A percentile compares a stretch with the other conserved stretches of the same genome.
Conservation (phyloP, 2,113 vertebrate genomes). For the Percopsis transmontana region DNA sequence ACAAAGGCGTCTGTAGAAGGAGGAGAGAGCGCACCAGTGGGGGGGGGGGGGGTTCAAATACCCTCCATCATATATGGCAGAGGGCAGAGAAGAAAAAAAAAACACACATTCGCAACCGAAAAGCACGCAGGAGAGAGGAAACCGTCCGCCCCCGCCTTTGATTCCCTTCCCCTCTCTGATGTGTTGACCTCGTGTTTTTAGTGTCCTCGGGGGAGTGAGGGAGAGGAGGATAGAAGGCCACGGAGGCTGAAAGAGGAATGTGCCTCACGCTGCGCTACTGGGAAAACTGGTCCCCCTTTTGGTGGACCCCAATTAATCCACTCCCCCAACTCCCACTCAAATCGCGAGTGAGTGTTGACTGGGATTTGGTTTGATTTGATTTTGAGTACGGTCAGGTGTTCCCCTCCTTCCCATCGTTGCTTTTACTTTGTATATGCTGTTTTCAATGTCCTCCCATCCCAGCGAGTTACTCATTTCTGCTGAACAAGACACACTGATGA, state of each 20-base stretch:
- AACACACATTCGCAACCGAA: conserved; percentile 23
- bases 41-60: conserved; percentile 42
- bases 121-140: conserved; percentile 35
- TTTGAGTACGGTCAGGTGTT: too few relatives aligned
- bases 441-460: too few relatives aligned
- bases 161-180: conserved; percentile 73
- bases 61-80: conserved; percentile 32
- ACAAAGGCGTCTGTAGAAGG: conserved; percentile 33
- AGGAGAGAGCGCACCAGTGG: conserved; percentile 42
- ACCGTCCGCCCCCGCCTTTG: background rate
- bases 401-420: too few relatives aligned
- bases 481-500: too few relatives aligned
- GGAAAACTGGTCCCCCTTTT: conserved; percentile 78
- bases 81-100: conserved; percentile 48
- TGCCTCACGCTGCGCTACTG: conserved; percentile 72
- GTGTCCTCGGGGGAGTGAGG: conserved; percentile 72
- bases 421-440: too few relatives aligned
- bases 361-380: too few relatives aligned
- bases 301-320: conserved; percentile 66
- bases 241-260: conserved; percentile 82
- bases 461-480: too few relatives aligned
- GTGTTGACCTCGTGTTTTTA: conserved; percentile 87
- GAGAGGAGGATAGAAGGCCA: conserved; percentile 33
- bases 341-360: too few relatives aligned
- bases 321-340: background rate